Evolutionary conservation across 2,797 vertebrate species (phyloP).

Genomic region (Danio tinwini): DNA sequence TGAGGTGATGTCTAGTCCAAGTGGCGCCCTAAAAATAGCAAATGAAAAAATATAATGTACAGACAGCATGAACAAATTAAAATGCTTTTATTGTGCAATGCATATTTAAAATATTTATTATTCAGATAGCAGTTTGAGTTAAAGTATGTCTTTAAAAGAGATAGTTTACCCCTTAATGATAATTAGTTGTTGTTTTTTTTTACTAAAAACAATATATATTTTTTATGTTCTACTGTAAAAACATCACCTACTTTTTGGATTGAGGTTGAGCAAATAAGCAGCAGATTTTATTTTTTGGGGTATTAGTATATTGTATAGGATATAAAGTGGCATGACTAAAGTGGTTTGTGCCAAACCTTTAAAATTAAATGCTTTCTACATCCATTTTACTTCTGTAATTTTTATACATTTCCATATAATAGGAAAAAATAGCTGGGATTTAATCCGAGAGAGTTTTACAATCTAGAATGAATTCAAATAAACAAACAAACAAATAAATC

Average conservation of each 20-base stretch:
- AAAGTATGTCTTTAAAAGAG: neutral
- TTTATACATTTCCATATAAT: neutral
- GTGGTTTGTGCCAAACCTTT: neutral
- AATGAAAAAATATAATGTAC: neutral
- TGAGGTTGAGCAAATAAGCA: too few relatives aligned
- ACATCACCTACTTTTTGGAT: too few relatives aligned
- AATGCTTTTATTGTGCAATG: neutral
- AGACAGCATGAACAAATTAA: too few relatives aligned
- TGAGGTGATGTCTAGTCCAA: constrained; percentile 88
- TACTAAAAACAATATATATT: too few relatives aligned
- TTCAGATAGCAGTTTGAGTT: neutral
- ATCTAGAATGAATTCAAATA: neutral
- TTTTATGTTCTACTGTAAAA: too few relatives aligned
- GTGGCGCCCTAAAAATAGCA: constrained; percentile 79
- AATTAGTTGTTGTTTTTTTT: too few relatives aligned
- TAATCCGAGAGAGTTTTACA: neutral
- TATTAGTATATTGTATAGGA: neutral
- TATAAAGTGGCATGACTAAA: neutral
- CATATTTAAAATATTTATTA: neutral
- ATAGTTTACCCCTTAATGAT: too few relatives aligned
- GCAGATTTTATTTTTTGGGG: too few relatives aligned
- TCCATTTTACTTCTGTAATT: constrained; percentile 1
- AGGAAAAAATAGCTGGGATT: neutral
- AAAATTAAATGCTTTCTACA: neutral
- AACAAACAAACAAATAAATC: too few relatives aligned